These are phyloP conservation scores for Cryptus viduatorius DNA, from an alignment of 2,888 invertebrate species.

Conservation along the genomic window DNA sequence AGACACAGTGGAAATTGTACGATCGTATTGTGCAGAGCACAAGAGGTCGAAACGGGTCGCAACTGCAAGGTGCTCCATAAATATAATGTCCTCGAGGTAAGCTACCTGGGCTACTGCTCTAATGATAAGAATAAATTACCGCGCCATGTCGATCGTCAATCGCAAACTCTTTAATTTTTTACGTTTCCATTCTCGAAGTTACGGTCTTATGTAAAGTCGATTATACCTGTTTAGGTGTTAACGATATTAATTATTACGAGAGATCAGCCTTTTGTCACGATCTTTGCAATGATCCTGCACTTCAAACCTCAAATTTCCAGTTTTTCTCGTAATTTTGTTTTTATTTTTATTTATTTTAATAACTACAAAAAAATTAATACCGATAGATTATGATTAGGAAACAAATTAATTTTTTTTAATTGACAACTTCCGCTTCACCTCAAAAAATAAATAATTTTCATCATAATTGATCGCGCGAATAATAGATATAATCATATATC, in stretches of 20 bases:
- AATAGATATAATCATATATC: too few species aligned
- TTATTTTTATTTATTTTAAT: too few species aligned
- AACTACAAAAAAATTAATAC: too few species aligned
- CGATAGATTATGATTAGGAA: too few species aligned
- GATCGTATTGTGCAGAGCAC: neutral
- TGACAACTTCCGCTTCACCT: too few species aligned
- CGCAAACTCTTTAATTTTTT: neutral
- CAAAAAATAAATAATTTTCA: too few species aligned
- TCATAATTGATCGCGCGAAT: too few species aligned
- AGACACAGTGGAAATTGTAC: neutral
- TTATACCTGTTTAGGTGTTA: neutral
- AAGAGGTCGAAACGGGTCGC: neutral
- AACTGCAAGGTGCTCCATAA: conserved; percentile 17
- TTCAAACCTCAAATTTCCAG: neutral
- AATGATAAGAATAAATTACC: neutral
- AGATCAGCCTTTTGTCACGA: neutral
- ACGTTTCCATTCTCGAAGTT: neutral
- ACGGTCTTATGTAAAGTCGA: neutral
- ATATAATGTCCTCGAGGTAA: conserved; percentile 53
- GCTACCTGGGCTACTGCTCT: conserved; percentile 1
- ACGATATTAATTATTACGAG: neutral
- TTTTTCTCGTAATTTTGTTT: neutral
- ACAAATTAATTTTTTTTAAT: too few species aligned
- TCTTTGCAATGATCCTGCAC: neutral
- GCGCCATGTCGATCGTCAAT: neutral